phyloP scores from a whole-genome alignment of 1,140 invertebrate species.

The Trissolcus basalis region DNA sequence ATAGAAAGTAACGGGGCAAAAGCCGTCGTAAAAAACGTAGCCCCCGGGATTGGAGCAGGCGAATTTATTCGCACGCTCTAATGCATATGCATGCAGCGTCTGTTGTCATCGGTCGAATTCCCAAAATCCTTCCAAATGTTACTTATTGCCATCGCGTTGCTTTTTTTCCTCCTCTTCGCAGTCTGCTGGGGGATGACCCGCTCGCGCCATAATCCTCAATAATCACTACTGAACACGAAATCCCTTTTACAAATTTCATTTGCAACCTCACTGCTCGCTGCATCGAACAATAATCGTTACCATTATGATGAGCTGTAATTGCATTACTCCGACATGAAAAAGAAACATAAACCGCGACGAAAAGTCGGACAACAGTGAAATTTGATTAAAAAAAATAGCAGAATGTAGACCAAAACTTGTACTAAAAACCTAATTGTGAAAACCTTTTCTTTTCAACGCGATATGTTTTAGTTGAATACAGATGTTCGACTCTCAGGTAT shows the following conservation, averaged over 20 bases:
- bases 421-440: too few species aligned
- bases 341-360: too few species aligned
- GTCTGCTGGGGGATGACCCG: slow-evolving; percentile 29
- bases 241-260: slow-evolving; percentile 61
- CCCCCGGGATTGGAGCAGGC: slow-evolving; percentile 5
- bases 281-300: neutral
- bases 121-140: slow-evolving; percentile 47
- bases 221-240: slow-evolving; percentile 60
- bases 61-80: slow-evolving; percentile 36
- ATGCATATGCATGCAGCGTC: slow-evolving; percentile 42
- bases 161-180: slow-evolving; percentile 33
- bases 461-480: too few species aligned
- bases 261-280: slow-evolving; percentile 17
- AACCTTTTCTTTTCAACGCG: too few species aligned
- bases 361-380: too few species aligned
- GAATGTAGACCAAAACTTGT: too few species aligned
- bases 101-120: slow-evolving; percentile 31
- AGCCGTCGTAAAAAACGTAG: slow-evolving; percentile 10
- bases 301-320: too few species aligned
- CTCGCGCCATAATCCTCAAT: slow-evolving; percentile 58
- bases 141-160: slow-evolving; percentile 37
- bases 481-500: too few species aligned
- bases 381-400: too few species aligned
- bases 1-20: slow-evolving; percentile 35
- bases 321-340: too few species aligned